Evolutionary conservation across 2,888 invertebrate genomes (phyloP).

Genomic region (Eilema sororculum): DNA sequence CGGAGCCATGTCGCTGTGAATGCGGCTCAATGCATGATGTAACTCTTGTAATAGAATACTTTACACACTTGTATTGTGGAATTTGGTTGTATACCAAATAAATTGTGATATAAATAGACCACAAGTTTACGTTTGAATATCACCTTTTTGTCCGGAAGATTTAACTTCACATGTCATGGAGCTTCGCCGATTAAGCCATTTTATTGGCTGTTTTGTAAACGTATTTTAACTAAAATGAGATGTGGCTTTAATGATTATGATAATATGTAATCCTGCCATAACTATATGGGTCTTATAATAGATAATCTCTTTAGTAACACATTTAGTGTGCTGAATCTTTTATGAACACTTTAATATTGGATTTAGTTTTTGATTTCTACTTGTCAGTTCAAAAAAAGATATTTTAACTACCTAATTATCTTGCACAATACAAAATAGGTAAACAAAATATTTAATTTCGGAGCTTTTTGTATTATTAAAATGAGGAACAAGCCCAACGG

Average conservation of each 20-base stretch:
- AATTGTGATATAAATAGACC: slow-evolving; percentile 58
- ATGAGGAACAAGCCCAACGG: neutral
- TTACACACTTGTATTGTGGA: slow-evolving; percentile 58
- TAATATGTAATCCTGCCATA: slow-evolving; percentile 30
- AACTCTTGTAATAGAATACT: slow-evolving; percentile 72
- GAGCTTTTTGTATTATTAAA: neutral
- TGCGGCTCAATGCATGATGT: slow-evolving; percentile 74
- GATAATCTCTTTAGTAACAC: neutral
- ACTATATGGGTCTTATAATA: slow-evolving; percentile 16
- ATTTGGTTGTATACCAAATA: slow-evolving; percentile 55
- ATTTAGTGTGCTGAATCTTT: slow-evolving; percentile 5
- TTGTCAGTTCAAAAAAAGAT: neutral
- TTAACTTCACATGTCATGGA: slow-evolving; percentile 12
- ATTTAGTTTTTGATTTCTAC: neutral
- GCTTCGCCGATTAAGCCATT: slow-evolving; percentile 37
- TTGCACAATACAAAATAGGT: no score
- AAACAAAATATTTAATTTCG: neutral
- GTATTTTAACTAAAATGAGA: slow-evolving; percentile 16
- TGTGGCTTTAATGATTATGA: slow-evolving; percentile 27
- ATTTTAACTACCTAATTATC: no score
- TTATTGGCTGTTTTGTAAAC: slow-evolving; percentile 28
- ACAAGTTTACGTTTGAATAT: slow-evolving; percentile 48
- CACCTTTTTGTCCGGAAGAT: slow-evolving; percentile 42
- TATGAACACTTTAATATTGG: neutral
- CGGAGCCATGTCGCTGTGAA: slow-evolving; percentile 71